These are phyloP conservation scores for Gallirallus australis DNA, from an alignment of 2,797 vertebrate genomes.

Conservation along the genomic window DNA sequence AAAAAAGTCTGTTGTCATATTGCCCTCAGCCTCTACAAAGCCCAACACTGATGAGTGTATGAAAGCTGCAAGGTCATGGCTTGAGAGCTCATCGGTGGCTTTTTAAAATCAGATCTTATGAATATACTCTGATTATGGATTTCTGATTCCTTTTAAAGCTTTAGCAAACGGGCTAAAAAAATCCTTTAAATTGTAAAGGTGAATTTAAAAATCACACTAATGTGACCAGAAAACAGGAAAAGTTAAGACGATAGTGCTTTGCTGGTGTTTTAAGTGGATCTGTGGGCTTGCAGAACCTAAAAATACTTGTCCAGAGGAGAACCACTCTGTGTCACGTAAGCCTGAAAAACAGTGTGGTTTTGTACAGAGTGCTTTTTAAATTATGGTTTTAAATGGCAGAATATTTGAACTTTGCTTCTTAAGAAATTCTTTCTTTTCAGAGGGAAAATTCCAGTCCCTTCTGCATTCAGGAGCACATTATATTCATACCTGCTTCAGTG, in stretches of 20 bases:
- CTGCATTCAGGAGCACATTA: constrained; percentile 31
- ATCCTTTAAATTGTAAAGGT: not conserved
- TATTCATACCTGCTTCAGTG: not conserved
- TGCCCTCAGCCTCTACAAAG: not conserved
- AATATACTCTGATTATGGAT: not conserved
- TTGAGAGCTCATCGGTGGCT: not conserved
- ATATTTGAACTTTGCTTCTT: constrained; percentile 13
- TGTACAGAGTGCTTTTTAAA: not conserved
- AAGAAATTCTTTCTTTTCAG: not conserved
- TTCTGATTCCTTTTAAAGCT: not conserved
- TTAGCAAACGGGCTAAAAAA: not conserved
- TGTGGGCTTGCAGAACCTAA: constrained; percentile 4
- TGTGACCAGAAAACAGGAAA: not conserved
- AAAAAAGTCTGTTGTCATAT: not conserved
- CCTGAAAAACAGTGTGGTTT: not conserved
- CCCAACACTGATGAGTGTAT: not conserved
- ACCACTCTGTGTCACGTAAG: not conserved
- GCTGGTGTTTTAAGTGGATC: not conserved
- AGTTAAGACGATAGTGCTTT: not conserved
- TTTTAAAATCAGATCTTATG: not conserved
- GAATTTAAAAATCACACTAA: not conserved
- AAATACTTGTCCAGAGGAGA: constrained; percentile 1
- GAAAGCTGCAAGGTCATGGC: not conserved
- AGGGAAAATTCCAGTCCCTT: constrained; percentile 9
- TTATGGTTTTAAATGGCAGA: constrained; percentile 7